Evolutionary conservation across 2,888 invertebrate genomes (phyloP).

Genomic region (Apocheima hispidaria): DNA sequence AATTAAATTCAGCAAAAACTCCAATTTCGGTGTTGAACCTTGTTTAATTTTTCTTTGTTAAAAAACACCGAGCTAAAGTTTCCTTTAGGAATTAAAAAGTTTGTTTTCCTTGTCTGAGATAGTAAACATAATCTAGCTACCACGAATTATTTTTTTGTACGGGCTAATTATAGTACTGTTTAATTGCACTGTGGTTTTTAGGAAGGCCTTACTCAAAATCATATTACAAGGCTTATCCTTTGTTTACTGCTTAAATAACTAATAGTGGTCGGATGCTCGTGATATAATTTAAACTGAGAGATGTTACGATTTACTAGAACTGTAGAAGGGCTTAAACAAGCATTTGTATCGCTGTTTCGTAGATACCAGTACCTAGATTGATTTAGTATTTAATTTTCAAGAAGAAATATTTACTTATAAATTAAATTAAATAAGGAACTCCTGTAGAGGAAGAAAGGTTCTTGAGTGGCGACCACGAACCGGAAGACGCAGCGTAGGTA

Average conservation of each 20-base stretch:
- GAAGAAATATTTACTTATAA: no score
- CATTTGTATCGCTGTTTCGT: neutral
- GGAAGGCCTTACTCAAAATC: slow-evolving; percentile 63
- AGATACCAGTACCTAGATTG: neutral
- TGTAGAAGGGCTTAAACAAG: neutral
- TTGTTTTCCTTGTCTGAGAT: no score
- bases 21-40: no score
- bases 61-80: neutral
- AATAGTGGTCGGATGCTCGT: slow-evolving; percentile 38
- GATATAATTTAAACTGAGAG: slow-evolving; percentile 29
- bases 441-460: no score
- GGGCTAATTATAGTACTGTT: slow-evolving; percentile 1
- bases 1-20: no score
- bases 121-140: no score
- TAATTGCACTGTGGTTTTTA: slow-evolving; percentile 24
- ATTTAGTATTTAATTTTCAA: neutral
- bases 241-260: slow-evolving; percentile 56
- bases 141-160: neutral
- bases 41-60: neutral
- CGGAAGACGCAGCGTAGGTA: no score
- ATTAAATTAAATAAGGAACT: no score
- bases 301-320: slow-evolving; percentile 24
- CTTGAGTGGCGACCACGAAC: no score
- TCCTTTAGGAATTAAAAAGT: neutral
- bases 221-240: slow-evolving; percentile 66